Percentiles rank a stretch among this genome's conserved stretches.
These are phyloP conservation scores for Megaptera novaeangliae DNA, from an alignment of 2,113 vertebrate species.

Conservation along the genomic window DNA sequence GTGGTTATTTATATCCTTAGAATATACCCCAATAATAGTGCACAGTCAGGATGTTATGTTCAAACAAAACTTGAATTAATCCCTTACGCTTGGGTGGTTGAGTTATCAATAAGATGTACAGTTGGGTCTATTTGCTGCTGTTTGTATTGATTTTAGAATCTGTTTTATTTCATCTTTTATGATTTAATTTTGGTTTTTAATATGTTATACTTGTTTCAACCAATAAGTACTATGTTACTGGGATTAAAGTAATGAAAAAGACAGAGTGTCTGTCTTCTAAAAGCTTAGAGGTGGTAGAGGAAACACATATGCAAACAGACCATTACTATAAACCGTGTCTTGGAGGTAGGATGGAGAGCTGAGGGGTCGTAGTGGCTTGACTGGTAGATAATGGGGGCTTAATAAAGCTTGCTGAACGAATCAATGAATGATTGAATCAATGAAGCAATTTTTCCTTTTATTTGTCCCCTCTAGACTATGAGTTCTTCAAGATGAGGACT, in stretches of 20 bases:
- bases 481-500: background rate
- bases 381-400: background rate
- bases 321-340: background rate
- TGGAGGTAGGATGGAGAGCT: no score
- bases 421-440: background rate
- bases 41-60: background rate
- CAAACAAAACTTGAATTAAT: background rate
- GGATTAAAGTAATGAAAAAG: background rate
- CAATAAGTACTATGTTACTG: background rate
- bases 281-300: background rate
- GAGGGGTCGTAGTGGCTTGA: accelerated
- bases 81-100: background rate
- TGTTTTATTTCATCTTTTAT: background rate
- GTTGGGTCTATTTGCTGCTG: background rate
- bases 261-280: background rate
- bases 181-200: background rate
- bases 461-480: background rate
- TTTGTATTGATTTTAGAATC: background rate
- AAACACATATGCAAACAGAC: background rate
- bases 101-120: background rate
- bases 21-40: background rate
- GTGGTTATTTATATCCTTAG: background rate
- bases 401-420: background rate
- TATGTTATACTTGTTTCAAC: background rate
- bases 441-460: background rate